phyloP scores from a whole-genome alignment of 2,888 invertebrate species.

The Morpho deidamia region DNA sequence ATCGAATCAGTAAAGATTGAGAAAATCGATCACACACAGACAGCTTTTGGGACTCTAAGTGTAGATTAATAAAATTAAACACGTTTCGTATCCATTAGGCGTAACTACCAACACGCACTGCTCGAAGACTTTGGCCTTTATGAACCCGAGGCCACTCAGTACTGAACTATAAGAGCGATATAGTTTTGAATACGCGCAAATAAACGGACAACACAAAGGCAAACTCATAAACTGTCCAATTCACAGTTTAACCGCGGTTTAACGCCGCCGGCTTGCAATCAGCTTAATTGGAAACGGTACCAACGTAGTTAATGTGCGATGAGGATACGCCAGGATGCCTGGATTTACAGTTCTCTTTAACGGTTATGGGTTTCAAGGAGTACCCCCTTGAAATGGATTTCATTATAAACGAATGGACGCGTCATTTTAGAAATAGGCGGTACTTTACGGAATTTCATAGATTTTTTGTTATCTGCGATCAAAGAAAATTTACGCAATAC shows the following conservation, averaged over 20 bases:
- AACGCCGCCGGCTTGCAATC: slow-evolving; percentile 69
- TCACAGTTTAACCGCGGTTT: slow-evolving; percentile 66
- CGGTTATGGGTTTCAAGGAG: slow-evolving; percentile 12
- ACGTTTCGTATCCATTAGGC: too few relatives aligned
- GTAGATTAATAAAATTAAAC: too few relatives aligned
- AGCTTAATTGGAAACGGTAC: slow-evolving; percentile 71
- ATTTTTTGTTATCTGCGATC: too few relatives aligned
- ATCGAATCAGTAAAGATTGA: too few relatives aligned
- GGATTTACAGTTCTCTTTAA: slow-evolving; percentile 26
- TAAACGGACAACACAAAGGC: slow-evolving; percentile 53
- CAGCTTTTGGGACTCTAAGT: too few relatives aligned
- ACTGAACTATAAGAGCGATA: slow-evolving; percentile 1
- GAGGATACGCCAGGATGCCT: slow-evolving; percentile 22
- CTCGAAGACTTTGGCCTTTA: too few relatives aligned
- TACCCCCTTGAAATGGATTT: background rate
- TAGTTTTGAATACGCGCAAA: slow-evolving; percentile 20
- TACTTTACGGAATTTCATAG: too few relatives aligned
- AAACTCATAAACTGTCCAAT: slow-evolving; percentile 64
- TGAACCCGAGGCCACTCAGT: too few relatives aligned
- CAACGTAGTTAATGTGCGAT: slow-evolving; percentile 46
- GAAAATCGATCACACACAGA: too few relatives aligned
- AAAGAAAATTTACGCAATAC: too few relatives aligned
- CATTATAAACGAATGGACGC: background rate
- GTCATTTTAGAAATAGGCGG: background rate
- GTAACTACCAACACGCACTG: too few relatives aligned